phyloP scores from a whole-genome alignment of 2,888 invertebrate species.

The Amblyteles armatorius region DNA sequence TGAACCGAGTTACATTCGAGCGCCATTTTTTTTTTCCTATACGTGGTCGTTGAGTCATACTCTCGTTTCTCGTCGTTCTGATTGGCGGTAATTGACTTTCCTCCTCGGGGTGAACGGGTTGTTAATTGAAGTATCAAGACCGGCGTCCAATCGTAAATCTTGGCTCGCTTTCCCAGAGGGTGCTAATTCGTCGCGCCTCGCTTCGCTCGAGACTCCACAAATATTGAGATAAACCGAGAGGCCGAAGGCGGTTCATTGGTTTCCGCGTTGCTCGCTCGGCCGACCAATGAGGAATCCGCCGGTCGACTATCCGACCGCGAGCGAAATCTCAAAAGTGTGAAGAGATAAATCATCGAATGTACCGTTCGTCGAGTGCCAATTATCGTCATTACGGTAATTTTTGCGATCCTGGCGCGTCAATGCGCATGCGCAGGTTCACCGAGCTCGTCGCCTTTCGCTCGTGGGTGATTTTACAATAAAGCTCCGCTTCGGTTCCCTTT shows the following conservation, averaged over 20 bases:
- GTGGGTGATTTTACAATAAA: slow-evolving; percentile 38
- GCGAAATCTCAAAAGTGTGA: slow-evolving; percentile 43
- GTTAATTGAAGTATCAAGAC: slow-evolving; percentile 52
- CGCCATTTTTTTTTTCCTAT: slow-evolving; percentile 46
- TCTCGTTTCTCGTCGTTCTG: slow-evolving; percentile 1
- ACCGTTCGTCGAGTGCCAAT: slow-evolving; percentile 60
- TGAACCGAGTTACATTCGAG: background rate
- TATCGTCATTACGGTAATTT: slow-evolving; percentile 62
- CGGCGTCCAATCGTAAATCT: slow-evolving; percentile 46
- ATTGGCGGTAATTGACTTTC: slow-evolving; percentile 57
- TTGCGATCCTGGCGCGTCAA: slow-evolving; percentile 39
- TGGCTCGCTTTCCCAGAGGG: slow-evolving; percentile 23
- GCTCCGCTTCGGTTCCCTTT: slow-evolving; percentile 49
- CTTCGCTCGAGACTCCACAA: slow-evolving; percentile 16
- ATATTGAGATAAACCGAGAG: slow-evolving; percentile 46
- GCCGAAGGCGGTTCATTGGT: slow-evolving; percentile 50
- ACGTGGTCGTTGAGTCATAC: slow-evolving; percentile 4
- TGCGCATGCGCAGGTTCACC: slow-evolving; percentile 31
- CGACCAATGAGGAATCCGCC: slow-evolving; percentile 43
- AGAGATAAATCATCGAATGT: slow-evolving; percentile 64
- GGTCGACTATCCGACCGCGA: background rate
- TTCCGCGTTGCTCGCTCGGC: slow-evolving; percentile 7
- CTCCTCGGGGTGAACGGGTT: slow-evolving; percentile 19
- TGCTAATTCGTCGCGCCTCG: slow-evolving; percentile 50
- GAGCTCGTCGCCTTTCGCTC: slow-evolving; percentile 18